Conservation (phyloP, 1,140 invertebrate species). For the Dufourea novaeangliae region DNA sequence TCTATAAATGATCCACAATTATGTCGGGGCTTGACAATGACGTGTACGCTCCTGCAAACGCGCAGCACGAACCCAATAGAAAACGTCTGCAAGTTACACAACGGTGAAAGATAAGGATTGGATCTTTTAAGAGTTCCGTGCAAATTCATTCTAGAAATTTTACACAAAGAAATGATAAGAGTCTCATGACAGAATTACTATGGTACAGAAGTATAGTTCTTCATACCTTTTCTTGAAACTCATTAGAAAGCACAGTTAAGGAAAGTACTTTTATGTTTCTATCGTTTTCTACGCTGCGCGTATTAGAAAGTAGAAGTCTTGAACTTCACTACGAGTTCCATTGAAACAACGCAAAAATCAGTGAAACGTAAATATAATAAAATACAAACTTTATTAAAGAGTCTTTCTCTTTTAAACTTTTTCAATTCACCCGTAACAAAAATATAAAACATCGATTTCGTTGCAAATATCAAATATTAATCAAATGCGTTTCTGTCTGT, state of each 20-base stretch:
- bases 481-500: slow-evolving; percentile 3
- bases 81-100: slow-evolving; percentile 18
- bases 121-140: not conserved
- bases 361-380: not conserved
- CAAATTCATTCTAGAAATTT: slow-evolving; percentile 15
- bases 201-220: not conserved
- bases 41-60: not conserved
- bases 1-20: not conserved
- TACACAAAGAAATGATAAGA: not conserved
- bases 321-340: not conserved
- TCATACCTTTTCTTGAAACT: not conserved
- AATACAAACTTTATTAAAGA: slow-evolving; percentile 12
- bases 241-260: not conserved
- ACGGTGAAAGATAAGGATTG: slow-evolving; percentile 17
- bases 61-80: slow-evolving; percentile 19
- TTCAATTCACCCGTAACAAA: not conserved
- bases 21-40: not conserved
- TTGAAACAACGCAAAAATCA: not conserved
- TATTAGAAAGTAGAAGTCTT: not conserved
- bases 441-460: slow-evolving; percentile 16
- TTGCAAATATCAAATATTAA: not conserved
- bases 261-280: not conserved
- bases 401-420: not conserved
- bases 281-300: not conserved
- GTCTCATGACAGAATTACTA: not conserved